Conservation (phyloP, 2,113 vertebrate species). For the Catharus minimus region DNA sequence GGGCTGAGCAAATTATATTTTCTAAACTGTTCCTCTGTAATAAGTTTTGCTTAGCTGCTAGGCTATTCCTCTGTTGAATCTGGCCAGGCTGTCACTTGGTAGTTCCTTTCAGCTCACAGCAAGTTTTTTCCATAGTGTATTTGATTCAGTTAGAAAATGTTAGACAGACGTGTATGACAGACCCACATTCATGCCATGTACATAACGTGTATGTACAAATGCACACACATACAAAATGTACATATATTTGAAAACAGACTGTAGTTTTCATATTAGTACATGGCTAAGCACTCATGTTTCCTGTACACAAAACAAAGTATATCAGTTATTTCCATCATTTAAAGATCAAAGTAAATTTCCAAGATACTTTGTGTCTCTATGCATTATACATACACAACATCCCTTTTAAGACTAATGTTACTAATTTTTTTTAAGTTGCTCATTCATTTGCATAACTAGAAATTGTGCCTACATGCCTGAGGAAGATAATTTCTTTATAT, state of each 20-base stretch:
- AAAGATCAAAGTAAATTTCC: constrained; percentile 49
- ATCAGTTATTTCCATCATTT: background rate
- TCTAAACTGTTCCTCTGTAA: background rate
- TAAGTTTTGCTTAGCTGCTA: background rate
- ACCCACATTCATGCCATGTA: too few relatives aligned
- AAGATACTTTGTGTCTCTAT: background rate
- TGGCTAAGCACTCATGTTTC: background rate
- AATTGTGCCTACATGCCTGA: background rate
- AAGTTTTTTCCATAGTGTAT: background rate
- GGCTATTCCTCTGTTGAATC: background rate
- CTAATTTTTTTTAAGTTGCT: constrained; percentile 42
- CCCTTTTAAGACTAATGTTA: background rate
- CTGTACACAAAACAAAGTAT: background rate
- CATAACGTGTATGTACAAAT: too few relatives aligned
- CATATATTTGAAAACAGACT: background rate
- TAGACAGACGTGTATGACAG: accelerated
- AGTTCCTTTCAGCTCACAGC: background rate
- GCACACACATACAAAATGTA: background rate
- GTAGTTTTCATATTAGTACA: background rate
- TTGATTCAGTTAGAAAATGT: background rate
- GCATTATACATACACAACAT: background rate
- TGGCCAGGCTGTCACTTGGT: background rate
- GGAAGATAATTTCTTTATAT: background rate
- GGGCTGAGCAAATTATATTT: background rate
- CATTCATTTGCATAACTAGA: constrained; percentile 51